These are phyloP conservation scores for Microcebus lehilahytsara DNA, from an alignment of 2,113 vertebrate genomes.

Conservation along the genomic window DNA sequence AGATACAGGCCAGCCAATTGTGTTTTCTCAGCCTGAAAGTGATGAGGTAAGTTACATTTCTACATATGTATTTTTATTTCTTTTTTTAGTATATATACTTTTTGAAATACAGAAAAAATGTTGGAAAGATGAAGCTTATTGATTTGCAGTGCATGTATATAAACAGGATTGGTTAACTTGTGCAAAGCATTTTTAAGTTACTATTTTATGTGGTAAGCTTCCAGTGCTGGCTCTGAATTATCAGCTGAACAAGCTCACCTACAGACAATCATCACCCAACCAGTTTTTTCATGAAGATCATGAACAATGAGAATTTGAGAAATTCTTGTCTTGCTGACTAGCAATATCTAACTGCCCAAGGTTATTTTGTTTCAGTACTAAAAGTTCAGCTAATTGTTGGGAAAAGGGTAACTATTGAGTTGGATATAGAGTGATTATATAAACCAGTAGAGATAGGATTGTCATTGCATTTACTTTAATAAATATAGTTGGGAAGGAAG, in stretches of 20 bases:
- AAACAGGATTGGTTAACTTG: background rate
- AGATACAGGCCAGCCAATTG: slow-evolving; percentile 93
- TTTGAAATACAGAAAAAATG: slow-evolving; percentile 29
- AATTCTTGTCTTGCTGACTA: background rate
- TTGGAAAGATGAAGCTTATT: background rate
- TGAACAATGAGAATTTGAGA: background rate
- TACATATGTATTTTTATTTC: background rate
- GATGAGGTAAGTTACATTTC: slow-evolving; percentile 87
- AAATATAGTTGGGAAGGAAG: background rate
- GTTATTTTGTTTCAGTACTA: background rate
- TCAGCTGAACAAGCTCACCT: background rate
- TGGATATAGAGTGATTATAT: slow-evolving; percentile 33
- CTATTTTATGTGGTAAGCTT: background rate
- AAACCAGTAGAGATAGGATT: background rate
- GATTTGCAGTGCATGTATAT: background rate
- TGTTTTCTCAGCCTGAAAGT: slow-evolving; percentile 93
- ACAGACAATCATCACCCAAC: background rate
- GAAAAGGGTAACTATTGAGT: slow-evolving; percentile 15
- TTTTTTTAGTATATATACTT: background rate
- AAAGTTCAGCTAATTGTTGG: background rate
- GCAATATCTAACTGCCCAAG: background rate
- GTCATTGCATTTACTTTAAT: slow-evolving; percentile 27
- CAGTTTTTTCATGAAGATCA: background rate
- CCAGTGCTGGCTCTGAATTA: background rate
- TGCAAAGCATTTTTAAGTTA: background rate